Conservation (phyloP, 2,113 vertebrate species). For the Pogona vitticeps region DNA sequence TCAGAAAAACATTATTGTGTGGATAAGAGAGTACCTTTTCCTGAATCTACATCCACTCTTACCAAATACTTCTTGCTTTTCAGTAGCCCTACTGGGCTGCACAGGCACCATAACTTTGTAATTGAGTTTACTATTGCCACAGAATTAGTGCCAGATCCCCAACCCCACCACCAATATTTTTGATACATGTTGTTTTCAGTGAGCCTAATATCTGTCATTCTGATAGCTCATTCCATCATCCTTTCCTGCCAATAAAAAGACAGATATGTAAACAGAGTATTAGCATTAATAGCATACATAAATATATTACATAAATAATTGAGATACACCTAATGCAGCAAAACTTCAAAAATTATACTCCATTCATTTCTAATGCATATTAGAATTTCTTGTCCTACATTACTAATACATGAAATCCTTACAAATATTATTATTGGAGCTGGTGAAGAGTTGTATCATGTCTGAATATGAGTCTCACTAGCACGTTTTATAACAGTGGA, state of each 20-base stretch:
- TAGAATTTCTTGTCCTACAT: slow-evolving; percentile 29
- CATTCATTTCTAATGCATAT: slow-evolving; percentile 53
- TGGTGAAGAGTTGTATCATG: slow-evolving; percentile 33
- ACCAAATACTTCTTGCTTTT: not conserved
- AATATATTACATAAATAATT: slow-evolving; percentile 57
- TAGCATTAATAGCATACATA: slow-evolving; percentile 41
- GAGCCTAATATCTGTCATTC: not conserved
- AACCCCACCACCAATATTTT: not conserved
- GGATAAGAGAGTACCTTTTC: not conserved
- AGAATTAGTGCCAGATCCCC: not conserved
- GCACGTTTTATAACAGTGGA: slow-evolving; percentile 36
- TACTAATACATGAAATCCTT: slow-evolving; percentile 60
- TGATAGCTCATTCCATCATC: not conserved
- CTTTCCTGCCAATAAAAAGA: slow-evolving; percentile 41
- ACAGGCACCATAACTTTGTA: not conserved
- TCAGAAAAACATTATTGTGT: not conserved
- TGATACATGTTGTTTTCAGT: not conserved
- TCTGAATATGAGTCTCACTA: slow-evolving; percentile 45
- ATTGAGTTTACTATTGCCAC: not conserved
- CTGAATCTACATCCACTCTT: not conserved
- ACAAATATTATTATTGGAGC: slow-evolving; percentile 59
- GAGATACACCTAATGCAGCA: slow-evolving; percentile 53
- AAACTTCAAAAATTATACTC: slow-evolving; percentile 61
- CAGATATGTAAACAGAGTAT: slow-evolving; percentile 27
- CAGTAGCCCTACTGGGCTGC: not conserved